Base-by-base conservation (phyloP, 2,888 invertebrate genomes). In the Thecocarcelia acutangulata region DNA sequence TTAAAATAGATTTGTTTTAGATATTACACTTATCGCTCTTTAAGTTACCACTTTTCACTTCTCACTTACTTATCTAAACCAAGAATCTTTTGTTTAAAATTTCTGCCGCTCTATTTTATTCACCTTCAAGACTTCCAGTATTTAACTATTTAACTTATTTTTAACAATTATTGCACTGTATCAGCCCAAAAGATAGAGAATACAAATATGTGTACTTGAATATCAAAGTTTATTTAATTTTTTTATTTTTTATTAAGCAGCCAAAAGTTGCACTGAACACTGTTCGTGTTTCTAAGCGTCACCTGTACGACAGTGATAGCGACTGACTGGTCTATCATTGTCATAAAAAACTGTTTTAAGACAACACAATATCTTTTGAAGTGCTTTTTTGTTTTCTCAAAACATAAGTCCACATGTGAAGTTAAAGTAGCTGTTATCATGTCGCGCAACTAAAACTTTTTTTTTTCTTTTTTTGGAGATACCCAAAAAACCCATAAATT, bases 351-450 rank as follows among this genome's bases (percentile, higher is more conserved):
- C 59, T 12, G 15, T 52, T 44, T 28, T 11, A 15, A 52, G 15
- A 52, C n/a, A 52, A 44, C 13, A 5, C 58, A 40, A 63, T 54
- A 58, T 66, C 13, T 40, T 70, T 42, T 61, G 6, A 63, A 80
- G 56, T 80, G 79, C 50, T 74, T 64, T 56, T 52, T 28, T 33
- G 15, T 28, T 28, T n/a, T n/a, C 24, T 50, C 19, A 52, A 70
- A 46, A 72, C 76, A 76, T 58, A 76, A n/a, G n/a, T n/a, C n/a
- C n/a, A n/a, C n/a, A n/a, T n/a, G n/a, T 66, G 21, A 48, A 68
- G 28, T 21, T 66, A 40, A 58, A 70, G 40, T 75, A 59, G 64
- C 68, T 72, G 70, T 72, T 80, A 76, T 80, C 80, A 72, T 69
- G 63, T 48, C 6, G n/a, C 42, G 17, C 5, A 33, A 52, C 40